Percentiles rank a stretch among this genome's conserved stretches.
These are phyloP conservation scores for Drosophila picticornis DNA, from an alignment of 2,888 invertebrate genomes.

Conservation along the genomic window DNA sequence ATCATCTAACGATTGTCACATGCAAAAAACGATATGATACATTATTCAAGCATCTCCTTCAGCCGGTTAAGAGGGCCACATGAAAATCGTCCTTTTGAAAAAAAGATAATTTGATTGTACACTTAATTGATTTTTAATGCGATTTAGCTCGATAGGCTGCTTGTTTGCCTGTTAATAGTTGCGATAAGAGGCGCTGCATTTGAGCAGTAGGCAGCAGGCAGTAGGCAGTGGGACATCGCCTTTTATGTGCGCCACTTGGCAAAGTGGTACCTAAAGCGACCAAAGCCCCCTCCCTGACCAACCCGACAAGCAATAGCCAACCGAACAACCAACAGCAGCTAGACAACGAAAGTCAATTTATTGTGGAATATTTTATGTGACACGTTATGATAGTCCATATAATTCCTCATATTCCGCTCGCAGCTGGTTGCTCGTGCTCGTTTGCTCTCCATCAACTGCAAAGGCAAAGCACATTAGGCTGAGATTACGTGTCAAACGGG, in stretches of 20 bases:
- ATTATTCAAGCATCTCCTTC: slow-evolving; percentile 18
- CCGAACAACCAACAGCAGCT: slow-evolving; percentile 5
- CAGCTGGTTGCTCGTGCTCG: slow-evolving; percentile 12
- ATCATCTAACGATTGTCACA: background rate
- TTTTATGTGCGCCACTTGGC: slow-evolving; percentile 74
- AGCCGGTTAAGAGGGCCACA: slow-evolving; percentile 16
- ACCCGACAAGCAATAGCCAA: slow-evolving; percentile 1
- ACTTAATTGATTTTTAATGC: slow-evolving; percentile 80
- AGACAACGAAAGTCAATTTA: slow-evolving; percentile 74
- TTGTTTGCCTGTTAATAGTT: slow-evolving; percentile 70
- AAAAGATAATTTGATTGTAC: slow-evolving; percentile 72
- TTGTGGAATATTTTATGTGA: slow-evolving; percentile 80
- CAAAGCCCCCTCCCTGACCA: background rate
- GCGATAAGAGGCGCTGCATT: slow-evolving; percentile 61
- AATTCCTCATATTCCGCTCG: slow-evolving; percentile 61
- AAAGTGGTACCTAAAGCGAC: slow-evolving; percentile 48
- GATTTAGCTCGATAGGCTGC: slow-evolving; percentile 61
- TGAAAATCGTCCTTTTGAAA: slow-evolving; percentile 37
- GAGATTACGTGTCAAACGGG: background rate
- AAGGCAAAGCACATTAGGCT: slow-evolving; percentile 34
- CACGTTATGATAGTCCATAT: slow-evolving; percentile 79
- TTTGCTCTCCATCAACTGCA: slow-evolving; percentile 6
- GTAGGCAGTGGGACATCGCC: slow-evolving; percentile 44
- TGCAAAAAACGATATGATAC: slow-evolving; percentile 5
- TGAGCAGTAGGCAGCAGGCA: slow-evolving; percentile 37